phyloP scores from a whole-genome alignment of 92 coral and sea anemone species.

The Actinostola sp. region DNA sequence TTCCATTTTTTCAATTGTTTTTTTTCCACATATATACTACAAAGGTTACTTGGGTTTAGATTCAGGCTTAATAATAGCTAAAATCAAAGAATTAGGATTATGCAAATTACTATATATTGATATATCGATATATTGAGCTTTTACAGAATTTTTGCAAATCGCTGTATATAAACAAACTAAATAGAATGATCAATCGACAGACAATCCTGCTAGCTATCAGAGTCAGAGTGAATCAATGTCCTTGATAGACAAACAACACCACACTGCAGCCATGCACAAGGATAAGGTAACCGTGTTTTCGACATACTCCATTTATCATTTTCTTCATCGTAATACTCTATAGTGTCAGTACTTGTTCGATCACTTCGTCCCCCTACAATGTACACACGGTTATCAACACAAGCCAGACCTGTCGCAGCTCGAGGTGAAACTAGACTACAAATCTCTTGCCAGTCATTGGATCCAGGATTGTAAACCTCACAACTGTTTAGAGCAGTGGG shows the following conservation, averaged over 20 bases:
- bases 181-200: too few species aligned
- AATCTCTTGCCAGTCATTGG: conserved; percentile 64
- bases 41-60: too few species aligned
- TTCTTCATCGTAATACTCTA: conserved; percentile 23
- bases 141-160: too few species aligned
- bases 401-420: conserved; percentile 73
- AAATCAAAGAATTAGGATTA: too few species aligned
- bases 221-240: too few species aligned
- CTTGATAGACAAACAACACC: conserved; percentile 1
- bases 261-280: conserved; percentile 27
- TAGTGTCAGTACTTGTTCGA: conserved; percentile 19
- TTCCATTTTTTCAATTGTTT: too few species aligned
- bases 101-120: too few species aligned
- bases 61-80: too few species aligned
- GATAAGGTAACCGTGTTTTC: conserved; percentile 8
- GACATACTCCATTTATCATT: conserved; percentile 3
- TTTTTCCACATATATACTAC: too few species aligned
- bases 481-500: conserved; percentile 71
- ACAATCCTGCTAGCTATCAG: too few species aligned
- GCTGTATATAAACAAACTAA: too few species aligned
- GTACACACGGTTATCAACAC: conserved; percentile 25
- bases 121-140: too few species aligned
- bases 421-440: conserved; percentile 66
- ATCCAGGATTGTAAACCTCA: conserved; percentile 66
- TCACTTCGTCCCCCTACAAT: conserved; percentile 21